Percentiles rank a stretch among this genome's conserved stretches.
Conservation (phyloP, 2,113 vertebrate species). For the Pipa parva region DNA sequence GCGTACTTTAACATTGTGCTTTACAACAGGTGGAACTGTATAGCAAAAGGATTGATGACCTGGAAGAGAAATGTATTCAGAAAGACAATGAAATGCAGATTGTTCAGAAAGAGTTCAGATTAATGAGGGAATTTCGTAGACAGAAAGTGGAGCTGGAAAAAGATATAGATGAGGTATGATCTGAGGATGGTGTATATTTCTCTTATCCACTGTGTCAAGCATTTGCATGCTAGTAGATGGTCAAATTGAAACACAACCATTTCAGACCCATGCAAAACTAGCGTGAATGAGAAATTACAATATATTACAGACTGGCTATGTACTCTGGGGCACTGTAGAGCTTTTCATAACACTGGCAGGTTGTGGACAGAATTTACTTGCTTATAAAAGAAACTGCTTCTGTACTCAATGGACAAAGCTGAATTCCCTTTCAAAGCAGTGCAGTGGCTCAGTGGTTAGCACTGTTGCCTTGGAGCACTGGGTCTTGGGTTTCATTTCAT, state of each 20-base stretch:
- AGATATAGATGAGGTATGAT: constrained; percentile 68
- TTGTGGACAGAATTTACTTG: no score
- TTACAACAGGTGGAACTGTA: constrained; percentile 61
- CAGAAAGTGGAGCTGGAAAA: constrained; percentile 72
- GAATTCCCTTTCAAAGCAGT: no score
- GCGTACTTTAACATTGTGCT: constrained; percentile 35
- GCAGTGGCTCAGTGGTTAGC: no score
- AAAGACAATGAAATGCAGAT: constrained; percentile 67
- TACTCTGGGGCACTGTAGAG: no score
- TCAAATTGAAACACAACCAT: neutral
- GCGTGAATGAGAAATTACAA: no score
- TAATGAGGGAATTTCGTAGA: constrained; percentile 69
- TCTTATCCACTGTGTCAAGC: neutral
- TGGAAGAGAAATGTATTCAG: constrained; percentile 67
- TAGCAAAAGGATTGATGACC: constrained; percentile 55
- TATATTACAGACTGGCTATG: no score
- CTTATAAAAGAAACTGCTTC: no score
- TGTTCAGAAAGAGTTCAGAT: constrained; percentile 71
- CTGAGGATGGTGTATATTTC: constrained; percentile 35
- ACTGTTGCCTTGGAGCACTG: no score
- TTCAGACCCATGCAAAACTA: no score
- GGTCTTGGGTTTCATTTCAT: no score
- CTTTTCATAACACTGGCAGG: no score
- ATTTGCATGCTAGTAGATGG: neutral
- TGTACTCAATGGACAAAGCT: no score